Evolutionary conservation across 2,888 invertebrate species (phyloP).

Genomic region (Zeuzera pyrina): DNA sequence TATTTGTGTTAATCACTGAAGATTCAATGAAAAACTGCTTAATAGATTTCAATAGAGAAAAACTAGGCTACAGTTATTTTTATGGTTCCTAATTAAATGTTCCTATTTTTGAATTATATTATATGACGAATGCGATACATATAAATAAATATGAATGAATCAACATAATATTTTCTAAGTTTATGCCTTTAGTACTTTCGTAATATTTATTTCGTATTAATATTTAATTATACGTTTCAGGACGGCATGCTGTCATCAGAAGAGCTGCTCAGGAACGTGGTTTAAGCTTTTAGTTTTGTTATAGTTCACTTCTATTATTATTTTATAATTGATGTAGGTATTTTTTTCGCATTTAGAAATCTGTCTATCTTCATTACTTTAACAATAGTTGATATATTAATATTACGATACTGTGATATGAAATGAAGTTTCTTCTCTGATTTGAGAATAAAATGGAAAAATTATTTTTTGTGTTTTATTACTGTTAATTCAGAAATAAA

Average conservation of each 20-base stretch:
- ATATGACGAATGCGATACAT: too few species aligned
- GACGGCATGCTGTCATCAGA: conserved; percentile 72
- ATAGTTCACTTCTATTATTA: conserved; percentile 4
- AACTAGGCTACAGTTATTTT: too few species aligned
- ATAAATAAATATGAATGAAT: too few species aligned
- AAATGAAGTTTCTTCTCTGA: conserved; percentile 28
- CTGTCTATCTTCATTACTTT: neutral
- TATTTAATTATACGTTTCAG: conserved; percentile 55
- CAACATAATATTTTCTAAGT: neutral
- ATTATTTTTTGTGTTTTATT: conserved; percentile 8
- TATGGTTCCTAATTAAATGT: too few species aligned
- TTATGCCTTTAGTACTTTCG: neutral
- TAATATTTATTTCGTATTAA: too few species aligned
- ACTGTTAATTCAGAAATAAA: neutral
- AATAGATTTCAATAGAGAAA: too few species aligned
- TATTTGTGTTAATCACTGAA: too few species aligned
- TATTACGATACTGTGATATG: conserved; percentile 59
- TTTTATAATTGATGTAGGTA: neutral
- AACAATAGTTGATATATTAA: conserved; percentile 5
- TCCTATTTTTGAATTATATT: too few species aligned
- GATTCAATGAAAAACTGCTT: too few species aligned
- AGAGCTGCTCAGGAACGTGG: conserved; percentile 66
- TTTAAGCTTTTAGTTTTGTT: conserved; percentile 30
- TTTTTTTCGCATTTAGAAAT: neutral
- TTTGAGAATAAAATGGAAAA: conserved; percentile 24